Evolutionary conservation across 1,140 invertebrate species (phyloP), one percentile per base, ranked within the genome.

Genomic region (Diachasmimorpha longicaudata): DNA sequence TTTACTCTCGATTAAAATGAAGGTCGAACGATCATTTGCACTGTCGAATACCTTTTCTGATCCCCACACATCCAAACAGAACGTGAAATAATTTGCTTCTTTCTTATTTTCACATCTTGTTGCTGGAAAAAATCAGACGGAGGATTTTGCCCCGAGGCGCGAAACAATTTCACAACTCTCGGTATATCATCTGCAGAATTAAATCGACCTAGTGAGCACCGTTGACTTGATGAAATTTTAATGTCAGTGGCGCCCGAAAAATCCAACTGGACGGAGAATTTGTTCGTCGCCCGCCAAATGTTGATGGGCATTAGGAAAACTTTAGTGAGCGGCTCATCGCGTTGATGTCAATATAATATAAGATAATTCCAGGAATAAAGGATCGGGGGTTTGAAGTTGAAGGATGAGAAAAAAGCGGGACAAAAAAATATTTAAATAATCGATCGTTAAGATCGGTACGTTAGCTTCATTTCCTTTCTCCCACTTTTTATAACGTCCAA

Each of bases 321-420:
- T 36, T 48, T 67, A 16, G 3, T 46, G 16, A 70, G 9, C 23
- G 19, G 8, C 66, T 68, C 31, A 68, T 68, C 31, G 36, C 44
- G 42, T 73, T 84, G 81, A 84, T 85, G 85, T 81, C 79, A 67
- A 85, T 84, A 80, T 84, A 86, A 85, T 85, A 31, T 31, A 79
- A 80, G 74, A 70, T 74, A 74, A 83, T 85, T 81, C 75, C 76
- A 81, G 79, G 81, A 78, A 81, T 76, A 16, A 55, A 37, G 11
- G 10, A 70, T 39, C 58, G 4, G 8, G 16, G 39, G 23, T 16
- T 37, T 13, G n/a, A 9, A 39, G 31, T 14, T n/a, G 66, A 68
- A n/a, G n/a, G 36, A 68, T 42, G 16, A 66, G 25, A 31, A 66
- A 66, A 66, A n/a, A 14, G 13, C 10, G 14, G 25, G 42, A 58